Evolutionary conservation across 2,797 vertebrate genomes (phyloP), one percentile per base, ranked within the genome.

Genomic region (Characodon lateralis): DNA sequence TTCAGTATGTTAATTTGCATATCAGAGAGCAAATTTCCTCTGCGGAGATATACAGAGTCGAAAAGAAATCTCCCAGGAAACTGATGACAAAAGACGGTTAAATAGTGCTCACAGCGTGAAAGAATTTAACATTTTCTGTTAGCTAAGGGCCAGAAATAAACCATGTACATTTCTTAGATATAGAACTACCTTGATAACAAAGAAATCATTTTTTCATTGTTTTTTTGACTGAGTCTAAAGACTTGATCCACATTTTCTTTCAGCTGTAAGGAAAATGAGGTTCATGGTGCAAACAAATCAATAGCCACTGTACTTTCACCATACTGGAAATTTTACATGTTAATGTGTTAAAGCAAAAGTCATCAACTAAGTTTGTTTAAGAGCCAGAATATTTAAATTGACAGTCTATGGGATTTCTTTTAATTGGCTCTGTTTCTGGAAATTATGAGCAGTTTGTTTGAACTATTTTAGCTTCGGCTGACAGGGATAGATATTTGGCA

Each of bases 21-120:
- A 18, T 26, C 78, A 86, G 77, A 80, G 81, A 79, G 66, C 65
- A 79, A 79, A 87, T 83, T 76, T 81, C 24, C 48, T 82, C 59
- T 73, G 26, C 39, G 53, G 74, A 77, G 9, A 73, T 78, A 75
- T 65, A 0, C 53, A 72, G 31, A 82, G 76, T 74, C 4, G 2
- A 13, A 56, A 72, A 56, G 39, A 53, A 20, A 39, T 55, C 9
- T 35, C 39, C 10, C 18, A 6, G 22, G 65, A 46, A 50, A n/a
- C 12, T 56, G 35, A 39, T 4, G 22, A 31, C 10, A 26, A 41
- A 22, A 20, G 6, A 3, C 28, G 46, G 43, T 79, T 78, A 26
- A 39, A 46, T 3, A 6, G 41, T 24, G 43, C 28, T 76, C 71
- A 48, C 0, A 24, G 66, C 41, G 16, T 26, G 41, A 48, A 69